Conservation (phyloP, 2,888 invertebrate genomes). For the Caenorhabditis sinica region DNA sequence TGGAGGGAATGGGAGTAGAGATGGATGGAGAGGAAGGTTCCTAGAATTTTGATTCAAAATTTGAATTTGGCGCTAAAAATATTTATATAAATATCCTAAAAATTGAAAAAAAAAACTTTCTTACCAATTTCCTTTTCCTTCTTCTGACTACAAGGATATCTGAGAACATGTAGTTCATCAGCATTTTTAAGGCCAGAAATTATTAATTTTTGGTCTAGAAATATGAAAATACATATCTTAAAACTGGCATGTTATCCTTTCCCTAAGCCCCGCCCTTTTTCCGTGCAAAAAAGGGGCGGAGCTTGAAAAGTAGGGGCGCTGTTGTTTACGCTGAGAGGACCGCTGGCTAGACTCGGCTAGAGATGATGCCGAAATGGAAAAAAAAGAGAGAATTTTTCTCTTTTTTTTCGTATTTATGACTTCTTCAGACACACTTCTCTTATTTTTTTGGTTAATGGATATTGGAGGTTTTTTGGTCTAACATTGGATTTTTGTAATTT, state of each 20-base stretch:
- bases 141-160: not conserved
- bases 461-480: too few relatives aligned
- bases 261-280: not conserved
- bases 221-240: too few relatives aligned
- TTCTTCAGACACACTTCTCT: not conserved
- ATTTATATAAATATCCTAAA: too few relatives aligned
- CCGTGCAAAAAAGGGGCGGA: not conserved
- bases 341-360: not conserved
- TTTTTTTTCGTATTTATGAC: not conserved
- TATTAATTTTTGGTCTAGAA: too few relatives aligned
- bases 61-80: not conserved
- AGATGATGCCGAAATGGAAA: not conserved
- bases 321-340: not conserved
- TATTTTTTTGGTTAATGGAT: too few relatives aligned
- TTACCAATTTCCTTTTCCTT: not conserved
- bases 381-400: not conserved
- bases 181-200: not conserved
- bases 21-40: not conserved
- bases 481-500: too few relatives aligned
- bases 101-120: not conserved
- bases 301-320: not conserved
- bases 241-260: not conserved
- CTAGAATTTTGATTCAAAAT: not conserved
- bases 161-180: not conserved
- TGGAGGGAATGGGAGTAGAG: slow-evolving; percentile 4